Percentiles rank a stretch among this genome's conserved stretches.
Conservation (phyloP, 92 coral and sea anemone species). For the Zoanthus solanderi region DNA sequence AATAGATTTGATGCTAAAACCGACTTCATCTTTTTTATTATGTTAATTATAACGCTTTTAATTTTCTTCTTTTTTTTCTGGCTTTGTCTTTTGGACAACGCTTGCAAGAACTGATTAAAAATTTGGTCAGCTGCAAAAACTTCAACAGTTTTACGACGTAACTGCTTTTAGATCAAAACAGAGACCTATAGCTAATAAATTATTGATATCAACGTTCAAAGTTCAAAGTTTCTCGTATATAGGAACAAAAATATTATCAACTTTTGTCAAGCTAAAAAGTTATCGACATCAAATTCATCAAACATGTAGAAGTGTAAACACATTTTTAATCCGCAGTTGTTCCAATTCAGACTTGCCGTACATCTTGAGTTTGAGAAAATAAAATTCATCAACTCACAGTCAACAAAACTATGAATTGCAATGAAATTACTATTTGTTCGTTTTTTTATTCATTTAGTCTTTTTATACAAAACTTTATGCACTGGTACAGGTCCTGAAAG, state of each 20-base stretch:
- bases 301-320: no score
- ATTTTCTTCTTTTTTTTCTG: neutral
- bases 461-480: neutral
- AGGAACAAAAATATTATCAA: neutral
- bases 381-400: no score
- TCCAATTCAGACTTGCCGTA: no score
- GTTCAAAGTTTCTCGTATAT: neutral
- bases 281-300: neutral
- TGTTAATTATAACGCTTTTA: neutral
- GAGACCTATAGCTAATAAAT: neutral
- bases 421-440: neutral
- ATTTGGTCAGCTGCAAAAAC: conserved; percentile 3
- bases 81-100: neutral
- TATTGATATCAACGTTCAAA: neutral
- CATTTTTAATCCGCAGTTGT: no score
- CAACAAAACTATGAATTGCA: neutral
- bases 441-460: neutral
- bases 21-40: neutral
- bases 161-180: neutral
- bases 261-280: neutral
- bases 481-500: neutral
- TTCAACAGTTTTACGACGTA: neutral
- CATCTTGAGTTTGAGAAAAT: no score
- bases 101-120: neutral
- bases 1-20: neutral